Conservation (phyloP, 2,113 vertebrate species). For the Turnix velox region DNA sequence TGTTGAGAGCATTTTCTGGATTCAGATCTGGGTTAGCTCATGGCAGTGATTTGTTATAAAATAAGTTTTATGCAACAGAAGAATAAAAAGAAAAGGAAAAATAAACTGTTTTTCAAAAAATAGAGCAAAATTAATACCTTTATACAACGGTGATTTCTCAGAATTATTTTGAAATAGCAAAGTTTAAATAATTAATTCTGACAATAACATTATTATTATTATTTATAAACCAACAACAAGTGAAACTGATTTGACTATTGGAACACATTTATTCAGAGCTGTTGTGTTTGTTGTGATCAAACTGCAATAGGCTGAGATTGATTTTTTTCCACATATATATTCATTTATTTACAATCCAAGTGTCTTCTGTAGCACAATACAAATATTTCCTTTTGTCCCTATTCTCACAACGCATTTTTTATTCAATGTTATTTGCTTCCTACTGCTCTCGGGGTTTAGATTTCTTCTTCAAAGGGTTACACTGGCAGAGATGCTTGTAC, state of each 20-base stretch:
- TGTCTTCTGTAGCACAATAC: neutral
- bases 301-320: neutral
- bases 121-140: neutral
- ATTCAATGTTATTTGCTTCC: neutral
- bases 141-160: neutral
- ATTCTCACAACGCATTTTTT: neutral
- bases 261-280: neutral
- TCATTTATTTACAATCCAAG: neutral
- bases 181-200: neutral
- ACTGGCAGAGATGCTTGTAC: neutral
- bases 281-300: neutral
- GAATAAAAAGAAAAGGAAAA: neutral
- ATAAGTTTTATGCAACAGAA: constrained; percentile 46
- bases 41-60: constrained; percentile 71
- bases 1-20: constrained; percentile 71
- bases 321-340: neutral
- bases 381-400: neutral
- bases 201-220: constrained; percentile 5
- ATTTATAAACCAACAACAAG: constrained; percentile 34
- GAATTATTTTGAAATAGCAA: neutral
- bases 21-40: constrained; percentile 72
- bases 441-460: neutral
- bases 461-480: neutral
- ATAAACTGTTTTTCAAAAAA: constrained; percentile 11
- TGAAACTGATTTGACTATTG: neutral